Percentiles rank a stretch among this genome's conserved stretches.
phyloP scores from a whole-genome alignment of 37 sponge, comb jelly and placozoan genomes.

The Mnemiopsis leidyi region DNA sequence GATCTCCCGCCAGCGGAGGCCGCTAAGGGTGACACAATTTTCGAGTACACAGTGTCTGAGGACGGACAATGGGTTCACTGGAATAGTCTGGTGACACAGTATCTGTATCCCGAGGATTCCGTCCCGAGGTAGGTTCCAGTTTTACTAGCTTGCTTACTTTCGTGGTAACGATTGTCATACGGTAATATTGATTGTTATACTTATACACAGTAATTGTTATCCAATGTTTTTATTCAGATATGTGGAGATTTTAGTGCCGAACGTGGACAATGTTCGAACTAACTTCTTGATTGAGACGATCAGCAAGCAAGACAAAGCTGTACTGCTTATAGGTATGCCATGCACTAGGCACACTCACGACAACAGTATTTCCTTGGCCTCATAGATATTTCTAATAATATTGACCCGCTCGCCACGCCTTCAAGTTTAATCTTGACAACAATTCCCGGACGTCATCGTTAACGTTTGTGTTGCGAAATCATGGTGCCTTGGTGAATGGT shows the following conservation, averaged over 20 bases:
- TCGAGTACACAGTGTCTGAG: constrained; percentile 90
- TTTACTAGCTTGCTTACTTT: no score
- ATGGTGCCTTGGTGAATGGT: no score
- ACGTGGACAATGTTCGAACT: constrained; percentile 96
- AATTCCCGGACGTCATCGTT: no score
- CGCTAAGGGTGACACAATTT: constrained; percentile 85
- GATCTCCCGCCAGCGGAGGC: constrained; percentile 76
- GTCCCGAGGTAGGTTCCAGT: background rate
- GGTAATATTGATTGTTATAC: no score
- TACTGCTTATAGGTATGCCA: constrained; percentile 28
- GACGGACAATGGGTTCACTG: constrained; percentile 66
- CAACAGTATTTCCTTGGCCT: no score
- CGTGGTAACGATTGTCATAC: no score
- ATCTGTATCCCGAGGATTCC: constrained; percentile 57
- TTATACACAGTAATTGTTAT: no score
- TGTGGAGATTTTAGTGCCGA: constrained; percentile 94
- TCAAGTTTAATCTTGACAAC: no score
- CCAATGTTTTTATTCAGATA: constrained; percentile 69
- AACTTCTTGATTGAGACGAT: constrained; percentile 91
- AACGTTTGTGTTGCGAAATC: no score
- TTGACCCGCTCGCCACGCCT: no score
- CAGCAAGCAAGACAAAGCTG: constrained; percentile 83
- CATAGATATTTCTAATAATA: no score
- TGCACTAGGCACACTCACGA: no score
- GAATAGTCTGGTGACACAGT: constrained; percentile 35